Conservation (phyloP, 2,113 vertebrate species). For the Ictalurus furcatus region DNA sequence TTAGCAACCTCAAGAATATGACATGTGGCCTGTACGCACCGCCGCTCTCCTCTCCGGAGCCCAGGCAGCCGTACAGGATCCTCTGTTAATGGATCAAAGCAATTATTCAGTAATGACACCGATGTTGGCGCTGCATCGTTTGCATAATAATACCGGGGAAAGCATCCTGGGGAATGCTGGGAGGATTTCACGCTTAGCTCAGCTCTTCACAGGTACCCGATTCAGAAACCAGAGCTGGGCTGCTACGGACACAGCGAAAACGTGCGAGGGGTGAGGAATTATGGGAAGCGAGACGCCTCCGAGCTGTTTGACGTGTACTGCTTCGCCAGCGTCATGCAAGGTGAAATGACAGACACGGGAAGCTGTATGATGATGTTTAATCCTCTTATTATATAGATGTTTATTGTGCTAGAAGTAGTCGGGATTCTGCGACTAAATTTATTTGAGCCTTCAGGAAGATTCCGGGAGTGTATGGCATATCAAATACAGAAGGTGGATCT, state of each 20-base stretch:
- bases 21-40: not conserved
- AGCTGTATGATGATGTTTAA: not conserved
- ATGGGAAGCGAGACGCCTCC: constrained; percentile 79
- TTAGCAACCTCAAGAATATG: constrained; percentile 14
- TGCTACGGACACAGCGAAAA: constrained; percentile 90
- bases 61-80: constrained; percentile 31
- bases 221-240: constrained; percentile 86
- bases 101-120: constrained; percentile 34
- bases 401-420: not conserved
- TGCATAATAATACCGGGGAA: constrained; percentile 32
- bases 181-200: constrained; percentile 19
- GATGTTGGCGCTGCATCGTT: not conserved
- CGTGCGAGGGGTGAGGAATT: constrained; percentile 87
- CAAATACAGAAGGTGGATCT: not conserved
- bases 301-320: constrained; percentile 94
- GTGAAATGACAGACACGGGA: constrained; percentile 57
- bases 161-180: not conserved
- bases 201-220: constrained; percentile 81
- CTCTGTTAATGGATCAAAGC: constrained; percentile 26
- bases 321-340: constrained; percentile 82
- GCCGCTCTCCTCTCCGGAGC: constrained; percentile 15
- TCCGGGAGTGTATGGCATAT: not conserved
- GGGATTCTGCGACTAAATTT: not conserved
- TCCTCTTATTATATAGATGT: not conserved
- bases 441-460: not conserved